These are phyloP conservation scores for Oryzias melastigma DNA, from an alignment of 2,113 vertebrate species.

Conservation along the genomic window DNA sequence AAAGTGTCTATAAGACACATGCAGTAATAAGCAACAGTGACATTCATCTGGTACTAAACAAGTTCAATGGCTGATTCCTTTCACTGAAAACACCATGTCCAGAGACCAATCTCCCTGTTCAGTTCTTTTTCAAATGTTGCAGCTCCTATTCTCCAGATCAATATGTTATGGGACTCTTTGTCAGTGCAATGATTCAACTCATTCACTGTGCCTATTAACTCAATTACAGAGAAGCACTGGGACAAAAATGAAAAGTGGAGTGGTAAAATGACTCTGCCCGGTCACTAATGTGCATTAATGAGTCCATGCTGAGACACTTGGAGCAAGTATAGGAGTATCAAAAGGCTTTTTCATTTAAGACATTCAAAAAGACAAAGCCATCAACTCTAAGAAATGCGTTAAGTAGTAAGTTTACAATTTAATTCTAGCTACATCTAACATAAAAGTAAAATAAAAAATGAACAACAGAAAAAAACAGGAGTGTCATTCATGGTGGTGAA, in stretches of 20 bases:
- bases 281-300: not conserved
- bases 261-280: slow-evolving; percentile 19
- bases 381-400: too few relatives aligned
- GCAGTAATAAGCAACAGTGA: slow-evolving; percentile 1
- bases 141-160: not conserved
- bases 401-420: too few relatives aligned
- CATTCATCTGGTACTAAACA: not conserved
- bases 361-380: too few relatives aligned
- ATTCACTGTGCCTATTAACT: slow-evolving; percentile 16
- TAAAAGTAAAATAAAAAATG: too few relatives aligned
- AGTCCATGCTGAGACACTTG: not conserved
- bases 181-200: not conserved
- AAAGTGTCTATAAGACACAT: slow-evolving; percentile 10
- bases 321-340: not conserved
- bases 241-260: slow-evolving; percentile 17
- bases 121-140: not conserved
- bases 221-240: slow-evolving; percentile 15
- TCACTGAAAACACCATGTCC: not conserved
- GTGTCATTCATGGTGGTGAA: too few relatives aligned
- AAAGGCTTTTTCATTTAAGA: not conserved
- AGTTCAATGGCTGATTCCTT: not conserved
- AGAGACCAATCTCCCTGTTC: not conserved
- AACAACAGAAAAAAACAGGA: too few relatives aligned
- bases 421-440: too few relatives aligned
- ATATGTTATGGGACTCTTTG: too few relatives aligned